These are phyloP conservation scores for Caretta caretta DNA, from an alignment of 2,113 vertebrate genomes.

Conservation along the genomic window DNA sequence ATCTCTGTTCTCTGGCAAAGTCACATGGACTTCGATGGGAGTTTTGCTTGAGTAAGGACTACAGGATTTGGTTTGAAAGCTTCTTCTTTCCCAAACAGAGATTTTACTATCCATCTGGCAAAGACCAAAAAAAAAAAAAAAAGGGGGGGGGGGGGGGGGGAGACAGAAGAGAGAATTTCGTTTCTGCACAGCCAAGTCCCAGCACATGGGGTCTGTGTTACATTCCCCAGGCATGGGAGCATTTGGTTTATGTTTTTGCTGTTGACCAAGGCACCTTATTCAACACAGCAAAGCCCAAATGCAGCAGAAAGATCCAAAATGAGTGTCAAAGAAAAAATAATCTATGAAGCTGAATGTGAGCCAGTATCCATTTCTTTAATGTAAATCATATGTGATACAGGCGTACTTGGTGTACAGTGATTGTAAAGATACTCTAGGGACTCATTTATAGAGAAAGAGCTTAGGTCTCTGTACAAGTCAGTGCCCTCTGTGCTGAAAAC, in stretches of 20 bases:
- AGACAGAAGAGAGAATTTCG: neutral
- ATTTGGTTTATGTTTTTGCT: neutral
- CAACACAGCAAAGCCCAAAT: neutral
- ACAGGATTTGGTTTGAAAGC: neutral
- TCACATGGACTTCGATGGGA: constrained; percentile 21
- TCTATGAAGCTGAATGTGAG: neutral
- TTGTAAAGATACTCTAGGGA: neutral
- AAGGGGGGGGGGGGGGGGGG: rapidly evolving
- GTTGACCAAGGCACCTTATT: neutral
- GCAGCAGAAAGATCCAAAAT: neutral
- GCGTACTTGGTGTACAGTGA: neutral
- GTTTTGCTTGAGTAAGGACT: constrained; percentile 20
- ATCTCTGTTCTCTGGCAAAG: neutral
- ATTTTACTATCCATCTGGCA: constrained; percentile 6
- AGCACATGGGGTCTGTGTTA: neutral
- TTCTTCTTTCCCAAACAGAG: neutral
- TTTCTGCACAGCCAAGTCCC: neutral
- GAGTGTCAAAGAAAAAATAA: neutral
- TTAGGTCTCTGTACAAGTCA: neutral
- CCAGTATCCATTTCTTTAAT: neutral
- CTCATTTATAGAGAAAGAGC: neutral
- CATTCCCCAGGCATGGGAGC: constrained; percentile 22
- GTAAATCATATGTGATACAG: neutral
- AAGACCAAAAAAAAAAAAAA: too few relatives aligned
- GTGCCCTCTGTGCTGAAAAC: neutral